These are phyloP conservation scores for Drosophila fulvimacula DNA, from an alignment of 2,888 invertebrate species.

Conservation along the genomic window DNA sequence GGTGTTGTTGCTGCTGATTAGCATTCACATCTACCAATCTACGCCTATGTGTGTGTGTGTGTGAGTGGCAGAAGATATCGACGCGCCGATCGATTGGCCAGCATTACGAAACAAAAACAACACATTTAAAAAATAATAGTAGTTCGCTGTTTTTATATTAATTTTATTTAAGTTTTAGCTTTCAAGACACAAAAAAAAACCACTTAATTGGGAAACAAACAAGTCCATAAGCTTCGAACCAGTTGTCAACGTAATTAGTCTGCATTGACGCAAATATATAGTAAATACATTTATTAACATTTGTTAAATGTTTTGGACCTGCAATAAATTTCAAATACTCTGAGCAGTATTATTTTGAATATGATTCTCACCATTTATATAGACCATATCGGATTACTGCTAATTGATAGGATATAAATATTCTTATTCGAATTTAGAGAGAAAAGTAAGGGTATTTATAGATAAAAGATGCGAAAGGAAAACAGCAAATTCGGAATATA, in stretches of 20 bases:
- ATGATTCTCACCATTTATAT: background rate
- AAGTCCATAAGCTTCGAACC: conserved; percentile 39
- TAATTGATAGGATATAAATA: background rate
- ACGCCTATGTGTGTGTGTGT: conserved; percentile 21
- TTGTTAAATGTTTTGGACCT: conserved; percentile 1
- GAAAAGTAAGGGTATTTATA: background rate
- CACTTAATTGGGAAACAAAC: conserved; percentile 38
- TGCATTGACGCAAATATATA: conserved; percentile 28
- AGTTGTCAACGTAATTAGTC: conserved; percentile 43
- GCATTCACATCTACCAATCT: conserved; percentile 57
- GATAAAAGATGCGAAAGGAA: background rate
- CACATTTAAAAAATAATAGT: conserved; percentile 37
- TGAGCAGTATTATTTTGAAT: background rate
- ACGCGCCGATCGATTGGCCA: conserved; percentile 20
- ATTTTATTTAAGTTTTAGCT: conserved; percentile 37
- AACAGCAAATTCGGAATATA: no score
- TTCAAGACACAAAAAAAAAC: conserved; percentile 28
- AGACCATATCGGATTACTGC: background rate
- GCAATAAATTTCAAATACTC: conserved; percentile 1
- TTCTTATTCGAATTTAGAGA: background rate
- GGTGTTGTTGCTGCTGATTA: conserved; percentile 66
- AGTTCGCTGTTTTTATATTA: conserved; percentile 38
- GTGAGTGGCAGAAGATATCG: conserved; percentile 54
- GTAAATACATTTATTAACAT: conserved; percentile 22
- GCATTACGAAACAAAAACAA: conserved; percentile 62